Conservation (phyloP, 2,797 vertebrate species). For the Crocidura indochinensis region DNA sequence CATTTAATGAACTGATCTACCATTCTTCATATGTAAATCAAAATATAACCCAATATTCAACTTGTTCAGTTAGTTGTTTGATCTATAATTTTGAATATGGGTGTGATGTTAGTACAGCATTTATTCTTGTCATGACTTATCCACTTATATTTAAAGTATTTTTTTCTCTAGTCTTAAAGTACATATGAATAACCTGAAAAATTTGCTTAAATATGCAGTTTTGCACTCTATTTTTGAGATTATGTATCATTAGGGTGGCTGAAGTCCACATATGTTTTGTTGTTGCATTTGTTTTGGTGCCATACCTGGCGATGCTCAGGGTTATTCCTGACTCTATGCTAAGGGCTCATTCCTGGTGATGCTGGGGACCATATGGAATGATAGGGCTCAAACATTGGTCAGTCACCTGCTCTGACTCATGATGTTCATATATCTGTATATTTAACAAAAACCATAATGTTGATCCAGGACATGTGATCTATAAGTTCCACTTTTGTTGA, state of each 20-base stretch:
- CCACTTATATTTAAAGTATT: background rate
- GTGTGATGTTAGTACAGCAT: background rate
- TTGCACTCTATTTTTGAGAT: background rate
- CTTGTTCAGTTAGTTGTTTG: background rate
- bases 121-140: background rate
- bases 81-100: background rate
- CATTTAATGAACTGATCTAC: background rate
- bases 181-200: background rate
- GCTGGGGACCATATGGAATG: too few relatives aligned
- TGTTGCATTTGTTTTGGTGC: too few relatives aligned
- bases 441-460: conserved; percentile 16
- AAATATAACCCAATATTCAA: background rate
- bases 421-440: background rate
- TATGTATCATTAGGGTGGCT: background rate
- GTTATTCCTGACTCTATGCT: too few relatives aligned
- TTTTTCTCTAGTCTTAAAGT: background rate
- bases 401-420: too few relatives aligned
- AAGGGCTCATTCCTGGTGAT: too few relatives aligned
- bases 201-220: background rate
- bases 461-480: background rate
- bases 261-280: background rate
- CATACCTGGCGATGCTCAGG: too few relatives aligned
- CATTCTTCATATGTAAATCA: conserved; percentile 32
- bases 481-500: conserved; percentile 7
- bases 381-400: too few relatives aligned